Evolutionary conservation across 1,140 invertebrate species (phyloP), one percentile per base, ranked within the genome.

Genomic region (Pseudomyrmex sp.): DNA sequence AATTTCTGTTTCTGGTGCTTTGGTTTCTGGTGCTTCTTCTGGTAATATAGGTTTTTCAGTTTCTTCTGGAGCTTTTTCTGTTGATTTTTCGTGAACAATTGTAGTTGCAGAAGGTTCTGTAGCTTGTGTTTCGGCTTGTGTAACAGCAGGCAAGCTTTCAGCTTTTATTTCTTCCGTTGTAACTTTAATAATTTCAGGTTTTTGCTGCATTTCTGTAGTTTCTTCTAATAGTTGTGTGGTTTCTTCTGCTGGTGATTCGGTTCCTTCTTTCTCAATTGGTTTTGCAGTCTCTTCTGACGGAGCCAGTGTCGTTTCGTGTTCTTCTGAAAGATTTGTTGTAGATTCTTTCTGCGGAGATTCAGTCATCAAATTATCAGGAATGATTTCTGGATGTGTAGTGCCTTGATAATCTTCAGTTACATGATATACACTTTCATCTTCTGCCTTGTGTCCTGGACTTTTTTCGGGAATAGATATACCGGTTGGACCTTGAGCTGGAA

Each of bases 391-490:
- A 75, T 58, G 86, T 18, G 82, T 85, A 54, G 65, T 72, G 13
- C 79, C 65, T 8, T 65, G 15, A 18, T 88, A 90, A 20, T 76
- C 86, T 75, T 92, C 84, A 0, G 90, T 90, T 0, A 90, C 58
- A 20, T 87, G 85, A 20, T 86, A 59, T 0, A 92, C 88, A 0
- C 89, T 77, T 48, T 91, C 90, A 35, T 93, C 92, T 83, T 94
- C 93, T 13, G 91, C 90, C 65, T 93, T 94, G 8, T 90, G 89
- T 63, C 90, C 93, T 15, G 93, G 93, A 44, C 88, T 86, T 54
- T 91, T 82, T 35, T 91, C 90, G 12, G 91, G 76, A n/a, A 92
- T 89, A 3, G 89, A 85, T 72, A 92, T 91, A n/a, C 88, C 88
- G 35, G 89, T 86, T 54, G 91, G 86, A n/a, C 88, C 88, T 83